Conservation (phyloP, 2,888 invertebrate genomes). For the Automeris io region DNA sequence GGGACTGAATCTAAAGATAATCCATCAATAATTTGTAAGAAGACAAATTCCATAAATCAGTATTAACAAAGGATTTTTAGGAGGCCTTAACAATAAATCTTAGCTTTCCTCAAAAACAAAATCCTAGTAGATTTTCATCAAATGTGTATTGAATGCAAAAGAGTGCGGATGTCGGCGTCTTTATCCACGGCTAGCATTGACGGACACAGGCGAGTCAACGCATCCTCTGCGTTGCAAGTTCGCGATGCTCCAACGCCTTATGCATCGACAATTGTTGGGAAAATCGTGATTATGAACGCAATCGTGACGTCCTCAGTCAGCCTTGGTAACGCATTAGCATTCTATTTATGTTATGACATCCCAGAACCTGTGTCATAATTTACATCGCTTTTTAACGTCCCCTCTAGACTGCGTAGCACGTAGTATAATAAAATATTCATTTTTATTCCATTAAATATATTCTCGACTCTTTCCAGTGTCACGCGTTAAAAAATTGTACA, state of each 20-base stretch:
- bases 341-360: constrained; percentile 33
- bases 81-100: background rate
- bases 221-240: constrained; percentile 25
- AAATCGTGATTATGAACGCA: constrained; percentile 26
- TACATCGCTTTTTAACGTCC: constrained; percentile 1
- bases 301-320: constrained; percentile 47
- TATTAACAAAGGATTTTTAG: too few relatives aligned
- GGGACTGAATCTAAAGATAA: too few relatives aligned
- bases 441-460: background rate
- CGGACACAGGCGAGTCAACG: constrained; percentile 24
- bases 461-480: background rate
- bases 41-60: too few relatives aligned
- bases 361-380: constrained; percentile 20
- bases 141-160: constrained; percentile 5
- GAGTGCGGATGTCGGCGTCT: constrained; percentile 63
- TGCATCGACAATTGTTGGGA: constrained; percentile 24
- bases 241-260: constrained; percentile 9
- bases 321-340: constrained; percentile 42
- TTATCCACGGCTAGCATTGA: constrained; percentile 29
- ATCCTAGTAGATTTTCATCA: constrained; percentile 2
- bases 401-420: background rate
- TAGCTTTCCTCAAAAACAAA: constrained; percentile 5
- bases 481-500: too few relatives aligned
- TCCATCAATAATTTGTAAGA: too few relatives aligned
- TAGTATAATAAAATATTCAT: background rate